Evolutionary conservation across 2,888 invertebrate species (phyloP).

Genomic region (Yponomeuta plumbellus): DNA sequence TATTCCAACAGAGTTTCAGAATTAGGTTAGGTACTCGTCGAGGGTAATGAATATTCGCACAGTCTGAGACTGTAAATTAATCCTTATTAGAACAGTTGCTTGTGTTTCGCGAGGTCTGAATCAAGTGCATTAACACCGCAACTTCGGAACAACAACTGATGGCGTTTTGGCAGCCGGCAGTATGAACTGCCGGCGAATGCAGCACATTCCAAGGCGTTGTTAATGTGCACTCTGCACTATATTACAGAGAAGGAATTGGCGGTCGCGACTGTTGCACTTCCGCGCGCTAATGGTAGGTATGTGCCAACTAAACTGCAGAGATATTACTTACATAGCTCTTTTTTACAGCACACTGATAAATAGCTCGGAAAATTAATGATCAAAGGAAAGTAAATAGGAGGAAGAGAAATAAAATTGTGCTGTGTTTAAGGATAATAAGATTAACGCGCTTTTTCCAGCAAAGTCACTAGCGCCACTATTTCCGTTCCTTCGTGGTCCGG

Average conservation of each 20-base stretch:
- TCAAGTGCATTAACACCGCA: background rate
- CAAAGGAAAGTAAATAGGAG: background rate
- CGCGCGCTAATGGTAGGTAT: slow-evolving; percentile 5
- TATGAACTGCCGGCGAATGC: slow-evolving; percentile 9
- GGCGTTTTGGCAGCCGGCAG: slow-evolving; percentile 11
- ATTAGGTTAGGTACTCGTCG: background rate
- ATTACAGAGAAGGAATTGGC: slow-evolving; percentile 10
- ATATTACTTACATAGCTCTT: background rate
- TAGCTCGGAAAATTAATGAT: background rate
- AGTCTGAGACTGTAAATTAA: background rate
- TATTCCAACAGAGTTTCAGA: background rate
- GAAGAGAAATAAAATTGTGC: background rate
- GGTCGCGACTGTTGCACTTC: background rate
- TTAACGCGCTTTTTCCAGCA: background rate
- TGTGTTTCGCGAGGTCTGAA: background rate
- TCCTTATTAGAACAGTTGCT: background rate
- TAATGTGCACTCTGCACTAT: slow-evolving; percentile 6
- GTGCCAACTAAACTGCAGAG: background rate
- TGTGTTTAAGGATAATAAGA: background rate
- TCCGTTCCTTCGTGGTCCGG: background rate
- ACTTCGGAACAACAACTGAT: slow-evolving; percentile 7
- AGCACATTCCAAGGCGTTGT: slow-evolving; percentile 8
- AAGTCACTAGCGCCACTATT: background rate
- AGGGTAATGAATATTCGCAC: background rate
- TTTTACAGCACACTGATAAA: slow-evolving; percentile 2